Conservation (phyloP, 2,113 vertebrate species). For the Anser cygnoides region DNA sequence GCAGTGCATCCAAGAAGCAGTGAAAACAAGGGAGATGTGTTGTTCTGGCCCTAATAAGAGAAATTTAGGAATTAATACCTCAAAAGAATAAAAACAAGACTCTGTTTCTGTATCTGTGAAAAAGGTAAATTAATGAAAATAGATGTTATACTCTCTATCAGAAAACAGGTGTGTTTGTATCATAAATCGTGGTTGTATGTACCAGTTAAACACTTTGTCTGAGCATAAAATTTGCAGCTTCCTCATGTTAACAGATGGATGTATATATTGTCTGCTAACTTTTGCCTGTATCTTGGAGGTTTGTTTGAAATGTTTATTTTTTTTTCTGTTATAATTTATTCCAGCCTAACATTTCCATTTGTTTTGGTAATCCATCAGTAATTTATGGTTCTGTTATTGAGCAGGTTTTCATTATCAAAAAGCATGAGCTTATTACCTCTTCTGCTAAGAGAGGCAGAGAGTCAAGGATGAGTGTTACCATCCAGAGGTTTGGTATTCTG, state of each 20-base stretch:
- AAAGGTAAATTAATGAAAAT: neutral
- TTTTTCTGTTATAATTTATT: neutral
- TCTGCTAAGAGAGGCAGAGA: neutral
- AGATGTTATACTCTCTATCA: neutral
- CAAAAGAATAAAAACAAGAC: neutral
- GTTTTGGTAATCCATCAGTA: neutral
- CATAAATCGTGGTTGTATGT: neutral
- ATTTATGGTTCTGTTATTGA: neutral
- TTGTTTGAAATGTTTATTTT: neutral
- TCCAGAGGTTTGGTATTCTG: neutral
- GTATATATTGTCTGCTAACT: neutral
- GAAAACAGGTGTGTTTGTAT: neutral
- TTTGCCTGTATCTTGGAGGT: neutral
- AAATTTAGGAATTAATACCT: neutral
- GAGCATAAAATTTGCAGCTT: neutral
- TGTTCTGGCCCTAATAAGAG: neutral
- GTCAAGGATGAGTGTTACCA: neutral
- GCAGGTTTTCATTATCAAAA: neutral
- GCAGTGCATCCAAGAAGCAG: neutral
- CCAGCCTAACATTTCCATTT: neutral
- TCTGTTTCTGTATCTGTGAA: neutral
- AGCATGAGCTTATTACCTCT: neutral
- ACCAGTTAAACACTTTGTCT: neutral
- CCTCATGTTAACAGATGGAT: neutral
- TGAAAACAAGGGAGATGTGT: neutral